Conservation (phyloP, 2,888 invertebrate genomes). For the Blera fallax region DNA sequence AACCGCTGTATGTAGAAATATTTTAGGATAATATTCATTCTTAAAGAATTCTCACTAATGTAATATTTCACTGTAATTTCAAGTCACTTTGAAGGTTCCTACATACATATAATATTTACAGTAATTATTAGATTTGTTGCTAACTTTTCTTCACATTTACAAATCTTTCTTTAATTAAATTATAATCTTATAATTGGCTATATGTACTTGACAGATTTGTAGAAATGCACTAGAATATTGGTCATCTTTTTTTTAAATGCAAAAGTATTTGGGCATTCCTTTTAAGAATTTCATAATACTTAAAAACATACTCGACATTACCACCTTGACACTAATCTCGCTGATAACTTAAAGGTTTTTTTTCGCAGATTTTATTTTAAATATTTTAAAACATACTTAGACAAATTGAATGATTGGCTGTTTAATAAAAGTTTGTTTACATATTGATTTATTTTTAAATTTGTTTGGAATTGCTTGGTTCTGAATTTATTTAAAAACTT, state of each 20-base stretch:
- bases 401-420: slow-evolving; percentile 65
- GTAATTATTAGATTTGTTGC: neutral
- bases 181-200: neutral
- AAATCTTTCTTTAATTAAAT: neutral
- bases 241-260: neutral
- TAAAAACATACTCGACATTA: neutral
- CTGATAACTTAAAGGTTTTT: slow-evolving; percentile 3
- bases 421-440: slow-evolving; percentile 31
- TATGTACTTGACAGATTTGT: slow-evolving; percentile 18
- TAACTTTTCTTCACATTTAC: neutral
- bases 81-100: neutral
- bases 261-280: neutral
- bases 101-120: neutral
- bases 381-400: slow-evolving; percentile 17
- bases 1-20: neutral
- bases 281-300: neutral
- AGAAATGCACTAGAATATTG: neutral
- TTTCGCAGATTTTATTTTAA: neutral
- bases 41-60: no score
- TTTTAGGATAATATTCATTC: neutral
- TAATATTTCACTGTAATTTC: neutral
- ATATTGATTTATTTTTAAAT: slow-evolving; percentile 27
- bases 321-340: neutral
- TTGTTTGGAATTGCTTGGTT: slow-evolving; percentile 55
- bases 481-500: slow-evolving; percentile 43